These are phyloP conservation scores for Malthinus flaveolus DNA, from an alignment of 2,888 invertebrate genomes.

Conservation along the genomic window DNA sequence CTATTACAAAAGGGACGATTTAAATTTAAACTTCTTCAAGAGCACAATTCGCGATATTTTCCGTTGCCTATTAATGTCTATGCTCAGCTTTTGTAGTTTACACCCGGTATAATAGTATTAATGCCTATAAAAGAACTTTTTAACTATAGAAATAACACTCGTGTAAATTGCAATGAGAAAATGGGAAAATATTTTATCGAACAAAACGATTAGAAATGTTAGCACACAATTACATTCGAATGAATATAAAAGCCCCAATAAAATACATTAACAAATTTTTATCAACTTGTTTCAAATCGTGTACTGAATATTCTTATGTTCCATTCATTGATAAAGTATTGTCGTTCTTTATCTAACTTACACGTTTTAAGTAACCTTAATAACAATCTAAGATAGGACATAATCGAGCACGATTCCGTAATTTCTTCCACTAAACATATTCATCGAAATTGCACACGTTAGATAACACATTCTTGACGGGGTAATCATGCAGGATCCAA, in stretches of 20 bases:
- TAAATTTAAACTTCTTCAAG: too few relatives aligned
- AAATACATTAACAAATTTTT: constrained; percentile 19
- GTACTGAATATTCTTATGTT: constrained; percentile 15
- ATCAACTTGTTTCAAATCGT: constrained; percentile 15
- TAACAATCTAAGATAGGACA: constrained; percentile 17
- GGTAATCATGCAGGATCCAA: constrained; percentile 8
- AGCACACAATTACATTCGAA: too few relatives aligned
- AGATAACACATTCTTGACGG: constrained; percentile 20
- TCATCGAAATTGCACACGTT: constrained; percentile 26
- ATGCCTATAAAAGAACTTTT: too few relatives aligned
- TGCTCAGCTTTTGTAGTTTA: too few relatives aligned
- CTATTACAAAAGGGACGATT: too few relatives aligned
- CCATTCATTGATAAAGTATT: constrained; percentile 11
- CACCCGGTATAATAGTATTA: too few relatives aligned
- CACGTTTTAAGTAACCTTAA: constrained; percentile 6
- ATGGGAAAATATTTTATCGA: too few relatives aligned
- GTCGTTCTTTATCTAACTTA: constrained; percentile 19
- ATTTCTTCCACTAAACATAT: constrained; percentile 26
- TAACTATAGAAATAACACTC: too few relatives aligned
- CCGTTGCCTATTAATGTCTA: too few relatives aligned
- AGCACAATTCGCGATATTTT: too few relatives aligned
- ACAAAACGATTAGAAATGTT: too few relatives aligned
- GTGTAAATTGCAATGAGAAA: too few relatives aligned
- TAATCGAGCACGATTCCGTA: constrained; percentile 24
- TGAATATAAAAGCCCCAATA: constrained; percentile 7